These are phyloP conservation scores for Paramormyrops hopkinsi DNA, from an alignment of 2,797 vertebrate species.

Conservation along the genomic window DNA sequence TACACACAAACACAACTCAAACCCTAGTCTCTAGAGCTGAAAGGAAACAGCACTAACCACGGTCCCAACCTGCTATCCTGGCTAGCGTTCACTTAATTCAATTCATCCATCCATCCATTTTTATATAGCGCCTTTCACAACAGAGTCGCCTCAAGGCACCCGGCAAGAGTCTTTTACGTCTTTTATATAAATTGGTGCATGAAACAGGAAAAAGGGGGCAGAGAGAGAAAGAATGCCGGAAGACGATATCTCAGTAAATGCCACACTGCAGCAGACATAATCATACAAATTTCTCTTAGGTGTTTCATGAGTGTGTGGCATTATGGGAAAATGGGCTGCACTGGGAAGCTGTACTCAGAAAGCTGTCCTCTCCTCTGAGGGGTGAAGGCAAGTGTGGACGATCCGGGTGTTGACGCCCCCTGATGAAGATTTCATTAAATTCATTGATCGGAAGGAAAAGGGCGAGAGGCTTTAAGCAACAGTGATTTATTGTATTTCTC, in stretches of 20 bases:
- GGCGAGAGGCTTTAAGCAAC: background rate
- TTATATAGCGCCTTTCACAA: background rate
- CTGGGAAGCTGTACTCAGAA: background rate
- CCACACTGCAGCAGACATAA: background rate
- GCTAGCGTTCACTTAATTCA: background rate
- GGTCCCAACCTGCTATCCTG: background rate
- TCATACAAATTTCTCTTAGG: background rate
- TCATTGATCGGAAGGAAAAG: background rate
- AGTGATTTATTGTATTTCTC: conserved; percentile 1
- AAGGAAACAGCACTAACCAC: background rate
- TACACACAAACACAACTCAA: background rate
- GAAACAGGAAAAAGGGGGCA: background rate
- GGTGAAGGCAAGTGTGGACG: background rate
- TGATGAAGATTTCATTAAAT: conserved; percentile 14
- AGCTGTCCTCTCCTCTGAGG: background rate
- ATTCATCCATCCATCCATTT: background rate
- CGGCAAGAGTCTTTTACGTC: background rate
- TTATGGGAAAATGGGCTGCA: background rate
- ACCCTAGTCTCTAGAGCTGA: background rate
- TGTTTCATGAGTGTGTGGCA: background rate
- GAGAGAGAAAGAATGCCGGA: background rate
- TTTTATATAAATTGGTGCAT: background rate
- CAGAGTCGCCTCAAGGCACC: background rate
- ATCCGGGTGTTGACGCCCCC: background rate
- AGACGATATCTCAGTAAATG: background rate